Percentiles rank a stretch among this genome's conserved stretches.
Conservation (phyloP, 2,113 vertebrate genomes). For the Dromaius novaehollandiae region DNA sequence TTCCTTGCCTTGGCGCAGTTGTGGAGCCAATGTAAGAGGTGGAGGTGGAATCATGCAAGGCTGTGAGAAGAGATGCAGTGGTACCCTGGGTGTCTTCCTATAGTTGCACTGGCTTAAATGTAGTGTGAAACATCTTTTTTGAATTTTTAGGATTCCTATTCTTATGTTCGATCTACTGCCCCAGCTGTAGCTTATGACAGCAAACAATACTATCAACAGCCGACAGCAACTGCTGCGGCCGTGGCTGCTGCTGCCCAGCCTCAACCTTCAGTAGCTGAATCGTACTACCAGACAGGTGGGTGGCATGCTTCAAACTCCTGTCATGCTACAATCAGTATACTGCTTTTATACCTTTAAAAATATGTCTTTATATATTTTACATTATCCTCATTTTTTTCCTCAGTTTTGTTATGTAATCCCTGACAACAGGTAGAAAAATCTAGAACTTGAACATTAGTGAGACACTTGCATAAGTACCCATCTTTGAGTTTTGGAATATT, state of each 20-base stretch:
- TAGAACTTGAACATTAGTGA: neutral
- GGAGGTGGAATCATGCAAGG: neutral
- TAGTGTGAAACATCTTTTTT: neutral
- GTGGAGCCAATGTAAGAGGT: neutral
- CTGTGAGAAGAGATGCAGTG: neutral
- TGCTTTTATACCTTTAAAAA: neutral
- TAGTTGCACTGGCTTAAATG: neutral
- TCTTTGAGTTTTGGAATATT: neutral
- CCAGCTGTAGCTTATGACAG: constrained; percentile 94
- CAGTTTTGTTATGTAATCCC: neutral
- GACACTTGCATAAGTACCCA: neutral
- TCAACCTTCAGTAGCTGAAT: constrained; percentile 93
- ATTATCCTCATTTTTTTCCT: neutral
- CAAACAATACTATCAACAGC: constrained; percentile 98
- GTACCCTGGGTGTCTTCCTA: neutral
- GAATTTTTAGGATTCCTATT: constrained; percentile 89
- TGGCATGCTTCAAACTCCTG: neutral
- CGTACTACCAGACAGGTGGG: constrained; percentile 96
- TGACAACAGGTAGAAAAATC: neutral
- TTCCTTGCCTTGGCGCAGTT: neutral
- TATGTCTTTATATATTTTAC: neutral
- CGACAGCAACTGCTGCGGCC: constrained; percentile 86
- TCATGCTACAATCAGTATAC: neutral
- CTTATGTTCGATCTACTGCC: constrained; percentile 93
- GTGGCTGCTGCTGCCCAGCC: constrained; percentile 90